Evolutionary conservation across 2,113 vertebrate genomes (phyloP).

Genomic region (Zingel zingel): DNA sequence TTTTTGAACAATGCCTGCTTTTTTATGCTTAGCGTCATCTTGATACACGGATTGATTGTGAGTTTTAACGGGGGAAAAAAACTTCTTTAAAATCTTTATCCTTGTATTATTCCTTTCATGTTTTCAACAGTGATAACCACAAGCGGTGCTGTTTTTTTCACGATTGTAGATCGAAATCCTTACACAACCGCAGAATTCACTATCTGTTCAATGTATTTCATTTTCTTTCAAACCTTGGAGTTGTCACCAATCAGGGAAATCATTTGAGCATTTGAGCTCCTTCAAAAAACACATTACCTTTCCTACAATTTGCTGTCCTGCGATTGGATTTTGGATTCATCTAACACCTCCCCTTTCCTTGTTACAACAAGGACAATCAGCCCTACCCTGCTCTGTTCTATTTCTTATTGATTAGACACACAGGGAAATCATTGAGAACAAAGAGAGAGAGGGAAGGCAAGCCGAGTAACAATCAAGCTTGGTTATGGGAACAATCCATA

Average conservation of each 20-base stretch:
- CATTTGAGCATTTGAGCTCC: not conserved
- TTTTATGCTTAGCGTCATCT: slow-evolving; percentile 1
- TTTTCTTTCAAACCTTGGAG: not conserved
- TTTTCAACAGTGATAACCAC: not conserved
- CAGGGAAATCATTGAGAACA: slow-evolving; percentile 71
- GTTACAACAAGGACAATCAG: slow-evolving; percentile 65
- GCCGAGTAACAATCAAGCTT: slow-evolving; percentile 46
- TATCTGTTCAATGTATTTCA: not conserved
- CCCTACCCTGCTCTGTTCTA: slow-evolving; percentile 40
- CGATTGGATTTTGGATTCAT: slow-evolving; percentile 44
- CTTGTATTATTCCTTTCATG: not conserved
- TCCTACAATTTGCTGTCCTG: slow-evolving; percentile 26
- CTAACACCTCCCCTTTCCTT: slow-evolving; percentile 27
- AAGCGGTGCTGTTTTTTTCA: not conserved
- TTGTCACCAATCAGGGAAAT: not conserved
- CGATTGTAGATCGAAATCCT: not conserved
- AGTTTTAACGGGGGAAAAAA: slow-evolving; percentile 2
- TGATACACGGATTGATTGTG: slow-evolving; percentile 19
- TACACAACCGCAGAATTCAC: not conserved
- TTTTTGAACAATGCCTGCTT: slow-evolving; percentile 28
- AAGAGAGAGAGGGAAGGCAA: slow-evolving; percentile 37
- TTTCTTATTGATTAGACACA: slow-evolving; percentile 69
- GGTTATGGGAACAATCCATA: slow-evolving; percentile 81
- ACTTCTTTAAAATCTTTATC: too few relatives aligned
- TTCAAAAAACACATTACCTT: slow-evolving; percentile 9